A percentile compares a stretch with the other conserved stretches of the same genome.
phyloP scores from a whole-genome alignment of 2,888 invertebrate genomes.

The Mythimna lalbum region DNA sequence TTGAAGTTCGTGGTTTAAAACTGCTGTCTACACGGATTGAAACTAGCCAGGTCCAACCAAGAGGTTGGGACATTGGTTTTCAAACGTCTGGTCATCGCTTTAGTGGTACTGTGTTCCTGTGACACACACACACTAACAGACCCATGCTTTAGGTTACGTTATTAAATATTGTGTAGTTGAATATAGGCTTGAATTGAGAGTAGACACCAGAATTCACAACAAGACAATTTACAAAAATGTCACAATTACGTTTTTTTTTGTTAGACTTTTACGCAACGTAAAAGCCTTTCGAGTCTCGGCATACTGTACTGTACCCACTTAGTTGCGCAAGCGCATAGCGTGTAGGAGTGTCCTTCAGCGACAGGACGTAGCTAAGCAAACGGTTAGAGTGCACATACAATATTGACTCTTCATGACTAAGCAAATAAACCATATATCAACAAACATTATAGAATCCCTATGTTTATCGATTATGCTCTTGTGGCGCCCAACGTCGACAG shows the following conservation, averaged over 20 bases:
- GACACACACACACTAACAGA: background rate
- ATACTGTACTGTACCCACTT: conserved; percentile 2
- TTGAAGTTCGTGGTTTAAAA: too few species aligned
- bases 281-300: background rate
- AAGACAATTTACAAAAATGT: background rate
- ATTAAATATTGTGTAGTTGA: background rate
- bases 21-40: too few species aligned
- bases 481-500: conserved; percentile 1
- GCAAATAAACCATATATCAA: conserved; percentile 26
- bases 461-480: background rate
- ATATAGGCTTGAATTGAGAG: too few species aligned
- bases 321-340: conserved; percentile 68
- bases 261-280: background rate
- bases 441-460: background rate
- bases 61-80: too few species aligned
- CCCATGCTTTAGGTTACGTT: background rate
- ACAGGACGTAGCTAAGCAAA: conserved; percentile 62
- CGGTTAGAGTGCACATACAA: conserved; percentile 62
- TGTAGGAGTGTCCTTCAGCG: conserved; percentile 68
- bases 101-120: conserved; percentile 2
- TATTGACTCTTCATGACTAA: conserved; percentile 53
- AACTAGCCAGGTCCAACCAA: too few species aligned
- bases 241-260: too few species aligned
- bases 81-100: too few species aligned
- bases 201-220: too few species aligned